Evolutionary conservation across 2,797 vertebrate genomes (phyloP).

Genomic region (Gastrophryne carolinensis): DNA sequence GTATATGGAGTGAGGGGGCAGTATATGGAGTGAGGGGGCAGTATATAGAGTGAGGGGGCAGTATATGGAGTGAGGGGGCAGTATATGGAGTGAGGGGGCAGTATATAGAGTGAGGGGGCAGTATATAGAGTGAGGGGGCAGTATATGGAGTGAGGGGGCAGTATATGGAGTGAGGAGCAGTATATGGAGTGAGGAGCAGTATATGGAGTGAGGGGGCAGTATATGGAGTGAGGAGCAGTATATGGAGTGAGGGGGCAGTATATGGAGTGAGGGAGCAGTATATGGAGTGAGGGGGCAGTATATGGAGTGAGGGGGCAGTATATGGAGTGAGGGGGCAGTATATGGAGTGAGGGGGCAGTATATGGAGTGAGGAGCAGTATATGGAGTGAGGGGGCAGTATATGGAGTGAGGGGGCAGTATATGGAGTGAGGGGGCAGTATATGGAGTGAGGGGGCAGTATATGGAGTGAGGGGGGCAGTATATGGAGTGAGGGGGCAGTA

Average conservation of each 20-base stretch:
- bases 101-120: not conserved
- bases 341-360: too few relatives aligned
- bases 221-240: too few relatives aligned
- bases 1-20: too few relatives aligned
- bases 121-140: not conserved
- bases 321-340: not conserved
- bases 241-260: not conserved
- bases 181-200: too few relatives aligned
- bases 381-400: too few relatives aligned
- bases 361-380: not conserved
- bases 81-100: too few relatives aligned
- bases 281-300: not conserved
- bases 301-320: too few relatives aligned
- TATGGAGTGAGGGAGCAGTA: too few relatives aligned
- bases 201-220: not conserved
- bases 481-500: not conserved
- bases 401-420: not conserved
- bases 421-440: too few relatives aligned
- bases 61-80: not conserved
- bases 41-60: not conserved
- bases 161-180: too few relatives aligned
- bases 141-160: not conserved
- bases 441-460: not conserved
- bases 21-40: not conserved
- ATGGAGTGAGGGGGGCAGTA: too few relatives aligned